phyloP scores from a whole-genome alignment of 2,797 vertebrate species.

The Ctenopoma multispine region DNA sequence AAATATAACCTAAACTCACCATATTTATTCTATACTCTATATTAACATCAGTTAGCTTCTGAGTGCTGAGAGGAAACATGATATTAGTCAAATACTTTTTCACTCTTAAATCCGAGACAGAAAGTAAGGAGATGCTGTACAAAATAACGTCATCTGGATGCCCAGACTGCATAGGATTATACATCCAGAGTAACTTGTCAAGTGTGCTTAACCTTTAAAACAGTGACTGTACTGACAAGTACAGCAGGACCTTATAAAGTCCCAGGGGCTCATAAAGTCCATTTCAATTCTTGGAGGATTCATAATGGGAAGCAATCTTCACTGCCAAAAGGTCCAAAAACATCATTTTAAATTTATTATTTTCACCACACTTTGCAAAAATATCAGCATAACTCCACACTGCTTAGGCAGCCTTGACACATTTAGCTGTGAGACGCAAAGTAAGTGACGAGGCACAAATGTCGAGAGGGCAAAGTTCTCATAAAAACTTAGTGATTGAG shows the following conservation, averaged over 20 bases:
- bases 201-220: not conserved
- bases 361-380: not conserved
- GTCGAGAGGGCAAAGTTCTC: conserved; percentile 44
- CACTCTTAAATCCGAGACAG: too few relatives aligned
- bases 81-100: too few relatives aligned
- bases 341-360: not conserved
- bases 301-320: not conserved
- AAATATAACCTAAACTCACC: too few relatives aligned
- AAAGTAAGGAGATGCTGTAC: too few relatives aligned
- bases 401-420: too few relatives aligned
- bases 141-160: too few relatives aligned
- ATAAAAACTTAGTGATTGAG: conserved; percentile 46
- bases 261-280: not conserved
- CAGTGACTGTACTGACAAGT: not conserved
- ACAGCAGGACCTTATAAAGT: not conserved
- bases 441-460: conserved; percentile 15
- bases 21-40: too few relatives aligned
- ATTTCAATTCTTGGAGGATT: not conserved
- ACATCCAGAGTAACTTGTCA: too few relatives aligned
- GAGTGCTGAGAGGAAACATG: too few relatives aligned
- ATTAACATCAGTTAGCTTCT: too few relatives aligned
- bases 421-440: not conserved
- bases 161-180: too few relatives aligned
- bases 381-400: not conserved
- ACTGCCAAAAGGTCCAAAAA: not conserved